phyloP scores from a whole-genome alignment of 2,113 vertebrate genomes.

The Microcebus murinus region DNA sequence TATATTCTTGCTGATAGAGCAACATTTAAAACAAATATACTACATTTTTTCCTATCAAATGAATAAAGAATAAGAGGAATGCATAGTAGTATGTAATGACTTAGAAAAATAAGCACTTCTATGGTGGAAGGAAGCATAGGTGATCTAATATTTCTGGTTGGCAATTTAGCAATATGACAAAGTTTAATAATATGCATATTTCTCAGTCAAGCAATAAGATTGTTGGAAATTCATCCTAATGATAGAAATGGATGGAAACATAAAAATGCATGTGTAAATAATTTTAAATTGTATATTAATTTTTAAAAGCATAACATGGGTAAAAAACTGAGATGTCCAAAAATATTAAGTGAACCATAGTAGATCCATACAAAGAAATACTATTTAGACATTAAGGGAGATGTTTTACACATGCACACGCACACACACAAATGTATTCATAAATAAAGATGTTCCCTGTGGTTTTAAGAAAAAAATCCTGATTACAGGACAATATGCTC shows the following conservation, averaged over 20 bases:
- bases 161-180: not conserved
- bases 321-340: not conserved
- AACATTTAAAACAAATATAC: not conserved
- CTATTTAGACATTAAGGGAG: not conserved
- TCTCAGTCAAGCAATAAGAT: not conserved
- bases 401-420: too few species aligned
- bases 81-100: not conserved
- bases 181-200: not conserved
- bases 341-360: not conserved
- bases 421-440: not conserved
- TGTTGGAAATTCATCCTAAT: not conserved
- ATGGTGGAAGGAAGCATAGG: not conserved
- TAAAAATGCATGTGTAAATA: not conserved
- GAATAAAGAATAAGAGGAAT: conserved; percentile 9
- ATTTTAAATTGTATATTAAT: not conserved
- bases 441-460: too few species aligned
- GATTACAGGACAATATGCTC: not conserved
- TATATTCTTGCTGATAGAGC: not conserved
- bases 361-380: not conserved
- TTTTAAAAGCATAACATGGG: not conserved
- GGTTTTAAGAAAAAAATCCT: not conserved
- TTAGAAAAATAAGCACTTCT: not conserved
- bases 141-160: not conserved
- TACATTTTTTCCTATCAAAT: not conserved
- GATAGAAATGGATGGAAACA: not conserved